phyloP scores from a whole-genome alignment of 2,113 vertebrate species.

The Hiodon tergisus region DNA sequence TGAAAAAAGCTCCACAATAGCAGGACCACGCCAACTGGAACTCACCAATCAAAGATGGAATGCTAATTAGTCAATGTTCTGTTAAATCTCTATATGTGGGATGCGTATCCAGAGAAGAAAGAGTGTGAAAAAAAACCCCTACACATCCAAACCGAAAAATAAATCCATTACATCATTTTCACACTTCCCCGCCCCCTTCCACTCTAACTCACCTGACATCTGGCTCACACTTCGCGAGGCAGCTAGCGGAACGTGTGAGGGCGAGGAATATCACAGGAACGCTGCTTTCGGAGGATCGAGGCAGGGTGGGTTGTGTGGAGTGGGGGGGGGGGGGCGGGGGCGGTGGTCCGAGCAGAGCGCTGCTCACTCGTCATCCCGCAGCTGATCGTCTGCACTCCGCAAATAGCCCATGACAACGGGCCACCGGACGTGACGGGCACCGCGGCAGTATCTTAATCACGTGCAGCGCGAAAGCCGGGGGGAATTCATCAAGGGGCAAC shows the following conservation, averaged over 20 bases:
- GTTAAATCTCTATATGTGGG: too few relatives aligned
- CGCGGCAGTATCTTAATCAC: conserved; percentile 14
- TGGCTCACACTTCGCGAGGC: conserved; percentile 13
- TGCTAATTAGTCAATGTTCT: too few relatives aligned
- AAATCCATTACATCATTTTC: conserved; percentile 30
- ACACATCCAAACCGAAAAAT: too few relatives aligned
- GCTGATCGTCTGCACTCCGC: not conserved
- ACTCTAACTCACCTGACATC: conserved; percentile 12
- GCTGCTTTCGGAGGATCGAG: not conserved
- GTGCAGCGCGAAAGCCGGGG: not conserved
- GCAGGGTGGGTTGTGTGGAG: not conserved
- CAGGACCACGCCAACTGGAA: not conserved
- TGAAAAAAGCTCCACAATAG: not conserved
- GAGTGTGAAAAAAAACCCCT: too few relatives aligned
- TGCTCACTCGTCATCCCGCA: not conserved
- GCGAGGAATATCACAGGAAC: conserved; percentile 35
- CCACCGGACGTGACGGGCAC: not conserved
- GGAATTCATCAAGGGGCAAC: not conserved
- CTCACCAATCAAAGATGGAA: too few relatives aligned
- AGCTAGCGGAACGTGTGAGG: conserved; percentile 23
- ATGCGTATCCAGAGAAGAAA: too few relatives aligned
- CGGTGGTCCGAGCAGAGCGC: not conserved
- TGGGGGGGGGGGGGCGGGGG: not conserved
- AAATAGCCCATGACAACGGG: conserved; percentile 5
- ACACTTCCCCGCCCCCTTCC: conserved; percentile 1